Evolutionary conservation across 2,888 invertebrate species (phyloP), one percentile per base, ranked within the genome.

Genomic region (Sesamia inferens): DNA sequence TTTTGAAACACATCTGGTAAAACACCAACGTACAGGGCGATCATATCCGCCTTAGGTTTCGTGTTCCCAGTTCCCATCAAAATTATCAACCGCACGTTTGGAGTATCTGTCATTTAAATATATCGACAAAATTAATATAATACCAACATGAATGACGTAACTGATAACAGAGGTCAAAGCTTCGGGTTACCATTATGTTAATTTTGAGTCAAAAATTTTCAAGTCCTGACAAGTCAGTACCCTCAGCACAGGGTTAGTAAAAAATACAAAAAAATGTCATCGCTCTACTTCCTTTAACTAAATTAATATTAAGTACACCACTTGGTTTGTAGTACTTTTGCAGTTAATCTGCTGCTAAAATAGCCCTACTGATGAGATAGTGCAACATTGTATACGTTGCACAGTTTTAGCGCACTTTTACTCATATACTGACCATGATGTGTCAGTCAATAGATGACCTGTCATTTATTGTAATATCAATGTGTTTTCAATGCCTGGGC

Each of bases 111-210:
- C 55, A 55, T 62, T 57, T 63, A 79, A 58, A 47, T 61, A 6
- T 55, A 55, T 48, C 14, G 47, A 14, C 22, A 67, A 7, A 16
- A 8, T 39, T 5, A 39, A n/a, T 47, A 16, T 42, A 62, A 44
- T 63, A 47, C 19, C 19, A 7, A 24, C 5, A 54, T 64, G 39
- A 64, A 51, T 68, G 67, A 78, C 59, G 71, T 64, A 77, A 61
- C 39, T 39, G 83, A 71, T 78, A 71, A 42, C 1, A 57, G 11
- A 64, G 55, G 78, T 76, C 57, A 78, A 64, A 67, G 42, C 31
- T 42, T n/a, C n/a, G 11, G 14, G 13, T 31, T 24, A 31, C 2
- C 47, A 31, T 44, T 13, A 59, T 55, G 14, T 22, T 57, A 6
- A 71, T 51, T 44, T 22, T 13, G 6, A 13, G 10, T 13, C 8